A percentile compares a stretch with the other conserved stretches of the same genome.
These are phyloP conservation scores for Meda fulgida DNA, from an alignment of 2,797 vertebrate genomes.

Conservation along the genomic window DNA sequence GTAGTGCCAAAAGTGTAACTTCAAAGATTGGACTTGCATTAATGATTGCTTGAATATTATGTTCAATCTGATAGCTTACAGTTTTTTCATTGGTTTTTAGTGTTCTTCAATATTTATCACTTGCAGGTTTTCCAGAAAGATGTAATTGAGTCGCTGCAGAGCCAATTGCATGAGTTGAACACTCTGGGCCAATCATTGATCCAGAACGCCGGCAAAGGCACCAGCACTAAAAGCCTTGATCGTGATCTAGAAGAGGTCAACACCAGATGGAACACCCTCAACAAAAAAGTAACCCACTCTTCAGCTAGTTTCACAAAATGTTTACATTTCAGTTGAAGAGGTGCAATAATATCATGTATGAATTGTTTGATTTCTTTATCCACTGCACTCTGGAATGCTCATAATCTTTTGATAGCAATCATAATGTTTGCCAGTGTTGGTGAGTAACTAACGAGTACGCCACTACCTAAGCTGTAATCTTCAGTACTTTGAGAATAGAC, in stretches of 20 bases:
- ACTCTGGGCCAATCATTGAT: slow-evolving; percentile 91
- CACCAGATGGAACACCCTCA: slow-evolving; percentile 93
- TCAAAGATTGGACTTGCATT: too few species aligned
- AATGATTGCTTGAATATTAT: too few species aligned
- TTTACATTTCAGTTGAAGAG: not conserved
- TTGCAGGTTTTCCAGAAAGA: slow-evolving; percentile 94
- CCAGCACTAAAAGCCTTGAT: slow-evolving; percentile 87
- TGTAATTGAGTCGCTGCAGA: slow-evolving; percentile 91
- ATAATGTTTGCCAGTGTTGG: slow-evolving; percentile 20
- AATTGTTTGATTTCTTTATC: slow-evolving; percentile 12
- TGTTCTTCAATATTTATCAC: slow-evolving; percentile 45
- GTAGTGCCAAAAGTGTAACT: too few species aligned
- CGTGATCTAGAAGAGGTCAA: slow-evolving; percentile 89
- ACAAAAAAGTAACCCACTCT: slow-evolving; percentile 87
- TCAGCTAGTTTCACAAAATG: not conserved
- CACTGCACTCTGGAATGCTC: slow-evolving; percentile 14
- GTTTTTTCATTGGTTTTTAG: not conserved
- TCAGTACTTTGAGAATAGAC: slow-evolving; percentile 7
- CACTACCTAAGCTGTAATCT: not conserved
- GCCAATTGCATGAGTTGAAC: slow-evolving; percentile 90
- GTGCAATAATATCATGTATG: not conserved
- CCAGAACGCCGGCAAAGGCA: slow-evolving; percentile 90
- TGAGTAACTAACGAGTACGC: slow-evolving; percentile 9
- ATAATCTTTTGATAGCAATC: slow-evolving; percentile 20
- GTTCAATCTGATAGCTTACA: not conserved